A percentile compares a stretch with the other conserved stretches of the same genome.
These are phyloP conservation scores for Aspidiotus destructor DNA, from an alignment of 2,888 invertebrate species.

Conservation along the genomic window DNA sequence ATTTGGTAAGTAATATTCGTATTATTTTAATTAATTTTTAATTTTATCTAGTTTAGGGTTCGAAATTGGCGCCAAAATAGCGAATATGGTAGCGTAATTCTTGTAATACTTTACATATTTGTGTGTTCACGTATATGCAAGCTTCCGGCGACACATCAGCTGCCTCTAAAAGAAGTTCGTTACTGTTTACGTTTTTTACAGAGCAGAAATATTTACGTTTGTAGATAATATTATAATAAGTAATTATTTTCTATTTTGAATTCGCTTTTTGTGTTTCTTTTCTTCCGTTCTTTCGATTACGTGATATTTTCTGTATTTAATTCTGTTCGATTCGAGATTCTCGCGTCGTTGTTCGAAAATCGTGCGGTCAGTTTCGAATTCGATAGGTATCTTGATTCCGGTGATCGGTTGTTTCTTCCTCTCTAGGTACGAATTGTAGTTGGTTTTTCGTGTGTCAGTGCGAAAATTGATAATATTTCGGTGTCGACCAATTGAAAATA, in stretches of 20 bases:
- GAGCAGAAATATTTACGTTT: conserved; percentile 23
- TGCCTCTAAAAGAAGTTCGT: conserved; percentile 32
- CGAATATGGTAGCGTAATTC: conserved; percentile 22
- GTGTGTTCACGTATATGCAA: conserved; percentile 31
- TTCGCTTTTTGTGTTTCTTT: neutral
- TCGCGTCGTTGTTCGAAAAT: conserved; percentile 1
- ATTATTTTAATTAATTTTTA: conserved; percentile 18
- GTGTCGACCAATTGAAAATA: too few relatives aligned
- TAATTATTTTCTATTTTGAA: conserved; percentile 19
- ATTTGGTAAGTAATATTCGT: conserved; percentile 27
- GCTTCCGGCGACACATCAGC: conserved; percentile 32
- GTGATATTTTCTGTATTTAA: conserved; percentile 12
- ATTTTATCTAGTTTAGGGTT: conserved; percentile 3
- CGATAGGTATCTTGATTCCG: too few relatives aligned
- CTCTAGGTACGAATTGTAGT: neutral
- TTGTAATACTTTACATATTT: conserved; percentile 32
- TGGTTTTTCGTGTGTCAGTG: neutral
- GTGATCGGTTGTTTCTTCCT: too few relatives aligned
- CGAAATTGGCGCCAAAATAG: conserved; percentile 29
- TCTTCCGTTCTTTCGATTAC: neutral
- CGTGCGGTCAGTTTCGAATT: too few relatives aligned
- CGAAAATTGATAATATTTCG: neutral
- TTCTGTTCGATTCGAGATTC: conserved; percentile 6
- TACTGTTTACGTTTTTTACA: conserved; percentile 29
- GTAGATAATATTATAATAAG: neutral